Conservation (phyloP, 2,113 vertebrate genomes). For the Python bivittatus region DNA sequence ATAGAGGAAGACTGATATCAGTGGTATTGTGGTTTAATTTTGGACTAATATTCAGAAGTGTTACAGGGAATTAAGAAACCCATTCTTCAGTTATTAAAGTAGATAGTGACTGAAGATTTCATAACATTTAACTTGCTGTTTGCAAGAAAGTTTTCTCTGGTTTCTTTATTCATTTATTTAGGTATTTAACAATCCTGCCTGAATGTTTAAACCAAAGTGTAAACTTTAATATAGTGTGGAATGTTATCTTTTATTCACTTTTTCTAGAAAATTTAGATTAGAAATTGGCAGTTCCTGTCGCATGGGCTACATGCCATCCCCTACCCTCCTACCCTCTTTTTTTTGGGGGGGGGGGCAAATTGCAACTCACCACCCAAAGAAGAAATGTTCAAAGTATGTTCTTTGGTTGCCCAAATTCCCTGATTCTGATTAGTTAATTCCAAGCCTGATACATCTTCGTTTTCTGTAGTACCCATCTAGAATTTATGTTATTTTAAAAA, state of each 20-base stretch:
- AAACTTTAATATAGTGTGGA: neutral
- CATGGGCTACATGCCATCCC: neutral
- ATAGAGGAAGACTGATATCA: neutral
- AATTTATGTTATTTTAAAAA: neutral
- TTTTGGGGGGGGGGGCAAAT: neutral
- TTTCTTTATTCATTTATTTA: neutral
- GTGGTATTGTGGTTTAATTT: neutral
- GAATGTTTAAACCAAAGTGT: neutral
- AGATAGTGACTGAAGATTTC: accelerated
- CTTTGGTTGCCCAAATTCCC: neutral
- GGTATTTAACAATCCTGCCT: neutral
- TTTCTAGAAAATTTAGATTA: neutral
- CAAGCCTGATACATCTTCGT: neutral
- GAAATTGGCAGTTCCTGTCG: neutral
- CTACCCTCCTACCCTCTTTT: neutral
- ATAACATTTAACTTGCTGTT: neutral
- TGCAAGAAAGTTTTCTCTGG: neutral
- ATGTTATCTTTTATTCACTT: neutral
- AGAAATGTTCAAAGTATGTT: neutral
- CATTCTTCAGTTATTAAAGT: neutral
- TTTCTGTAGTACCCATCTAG: neutral
- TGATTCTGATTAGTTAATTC: neutral
- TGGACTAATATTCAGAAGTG: neutral
- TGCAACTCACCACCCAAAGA: neutral
- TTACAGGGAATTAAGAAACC: neutral